Conservation (phyloP, 2,888 invertebrate genomes). For the Magallana nippona region DNA sequence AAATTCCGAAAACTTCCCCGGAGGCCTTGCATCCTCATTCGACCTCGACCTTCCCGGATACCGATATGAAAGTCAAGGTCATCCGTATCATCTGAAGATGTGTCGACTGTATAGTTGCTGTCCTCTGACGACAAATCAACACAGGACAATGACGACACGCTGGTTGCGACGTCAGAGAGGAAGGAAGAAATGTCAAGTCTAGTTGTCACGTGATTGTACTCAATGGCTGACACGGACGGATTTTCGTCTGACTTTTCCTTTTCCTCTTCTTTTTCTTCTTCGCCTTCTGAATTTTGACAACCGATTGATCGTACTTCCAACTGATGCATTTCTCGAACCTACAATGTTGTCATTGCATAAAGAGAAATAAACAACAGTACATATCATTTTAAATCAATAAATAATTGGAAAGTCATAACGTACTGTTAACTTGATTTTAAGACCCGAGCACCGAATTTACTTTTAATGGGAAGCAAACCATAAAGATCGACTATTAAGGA, state of each 20-base stretch:
- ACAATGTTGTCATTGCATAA: background rate
- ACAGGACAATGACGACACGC: background rate
- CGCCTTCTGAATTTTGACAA: background rate
- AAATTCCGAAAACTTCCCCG: background rate
- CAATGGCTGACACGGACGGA: background rate
- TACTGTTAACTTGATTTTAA: no score
- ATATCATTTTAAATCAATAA: no score
- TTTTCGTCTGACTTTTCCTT: background rate
- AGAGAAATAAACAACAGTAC: no score
- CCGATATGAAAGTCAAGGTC: slow-evolving; percentile 26
- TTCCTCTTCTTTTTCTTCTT: background rate
- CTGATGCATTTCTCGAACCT: slow-evolving; percentile 8
- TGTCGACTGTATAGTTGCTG: slow-evolving; percentile 2
- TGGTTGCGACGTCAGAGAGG: slow-evolving; percentile 1
- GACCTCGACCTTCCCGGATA: slow-evolving; percentile 1
- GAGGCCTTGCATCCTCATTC: background rate
- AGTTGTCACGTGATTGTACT: slow-evolving; percentile 16
- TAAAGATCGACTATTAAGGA: no score
- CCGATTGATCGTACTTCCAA: slow-evolving; percentile 1
- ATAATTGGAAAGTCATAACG: no score
- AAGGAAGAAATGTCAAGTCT: slow-evolving; percentile 14
- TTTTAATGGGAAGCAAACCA: no score
- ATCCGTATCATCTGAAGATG: slow-evolving; percentile 34
- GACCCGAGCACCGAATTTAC: no score
- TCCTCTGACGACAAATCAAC: background rate